Base-by-base conservation (phyloP, 2,113 vertebrate genomes). In the Cettia cetti region DNA sequence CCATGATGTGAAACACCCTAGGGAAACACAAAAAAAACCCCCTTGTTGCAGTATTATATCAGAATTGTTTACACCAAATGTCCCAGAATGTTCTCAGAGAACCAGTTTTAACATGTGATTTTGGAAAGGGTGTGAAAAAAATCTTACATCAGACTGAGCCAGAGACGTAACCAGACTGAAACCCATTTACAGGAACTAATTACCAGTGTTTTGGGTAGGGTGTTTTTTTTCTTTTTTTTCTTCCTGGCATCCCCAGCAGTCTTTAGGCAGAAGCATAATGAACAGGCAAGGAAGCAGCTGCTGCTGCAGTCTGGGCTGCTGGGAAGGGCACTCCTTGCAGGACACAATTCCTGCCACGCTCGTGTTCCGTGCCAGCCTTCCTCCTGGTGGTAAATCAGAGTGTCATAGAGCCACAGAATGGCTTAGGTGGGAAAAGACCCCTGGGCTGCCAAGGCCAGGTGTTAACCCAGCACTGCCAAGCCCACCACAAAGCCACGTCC, bases 321-420 rank as follows among this genome's bases (percentile, higher is more conserved):
- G 10, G 77, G 28, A 21, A 35, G 22, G 24, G 15, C 20, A 26
- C 11, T 68, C 27, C 53, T 42, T 28, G 63, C 33, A 68, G 68
- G 81, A 80, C 63, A 54, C 22, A 15, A 0, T 20, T 42, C 66
- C 61, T 42, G 37, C 22, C 30, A 33, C 0, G 0, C 20, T 44
- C 17, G 0, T 20, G 14, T 19, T 59, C 53, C 22, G 6, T 33
- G 74, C 52, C 80, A 37, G 23, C 18, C 24, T 11, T 75, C 50
- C 50, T 63, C 37, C 75, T 39, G 30, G 16, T 5, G 61, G 21
- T 10, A 74, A 65, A 60, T 4, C 63, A 13, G 60, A 47, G 30
- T 20, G 28, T 26, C 49, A 56, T 0, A 18, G 71, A 53, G 8
- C 24, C n/a, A 35, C 17, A 42, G 49, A 33, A 33, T 19, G 9